phyloP scores from a whole-genome alignment of 2,113 vertebrate genomes.

The Hystrix cristata region DNA sequence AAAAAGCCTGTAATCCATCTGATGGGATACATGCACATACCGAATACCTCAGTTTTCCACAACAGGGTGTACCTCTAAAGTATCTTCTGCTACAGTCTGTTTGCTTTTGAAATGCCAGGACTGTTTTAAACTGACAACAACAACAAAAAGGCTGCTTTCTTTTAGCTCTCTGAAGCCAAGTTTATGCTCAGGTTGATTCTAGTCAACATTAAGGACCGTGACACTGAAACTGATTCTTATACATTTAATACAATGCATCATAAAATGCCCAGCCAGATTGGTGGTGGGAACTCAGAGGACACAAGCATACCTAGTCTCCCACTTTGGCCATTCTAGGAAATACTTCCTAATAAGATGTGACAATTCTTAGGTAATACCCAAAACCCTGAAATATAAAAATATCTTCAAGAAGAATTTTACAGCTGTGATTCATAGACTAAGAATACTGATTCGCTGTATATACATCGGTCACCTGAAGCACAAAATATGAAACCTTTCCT shows the following conservation, averaged over 20 bases:
- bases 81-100: neutral
- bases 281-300: neutral
- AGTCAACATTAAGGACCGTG: neutral
- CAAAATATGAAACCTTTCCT: neutral
- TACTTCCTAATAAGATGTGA: conserved; percentile 40
- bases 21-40: neutral
- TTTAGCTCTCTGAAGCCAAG: conserved; percentile 8
- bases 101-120: conserved; percentile 44
- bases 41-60: conserved; percentile 10
- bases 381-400: conserved; percentile 50
- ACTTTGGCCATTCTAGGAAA: conserved; percentile 28
- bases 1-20: neutral
- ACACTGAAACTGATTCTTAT: neutral
- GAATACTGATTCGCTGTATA: neutral
- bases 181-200: neutral
- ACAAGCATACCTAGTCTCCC: conserved; percentile 4
- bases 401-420: conserved; percentile 51
- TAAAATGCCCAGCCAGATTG: conserved; percentile 4
- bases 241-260: neutral
- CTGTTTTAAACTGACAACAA: conserved; percentile 44
- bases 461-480: neutral
- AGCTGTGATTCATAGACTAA: neutral
- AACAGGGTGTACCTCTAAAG: neutral
- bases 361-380: conserved; percentile 19
- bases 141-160: conserved; percentile 23